Evolutionary conservation across 2,888 invertebrate genomes (phyloP).

Genomic region (Malthinus seriepunctatus): DNA sequence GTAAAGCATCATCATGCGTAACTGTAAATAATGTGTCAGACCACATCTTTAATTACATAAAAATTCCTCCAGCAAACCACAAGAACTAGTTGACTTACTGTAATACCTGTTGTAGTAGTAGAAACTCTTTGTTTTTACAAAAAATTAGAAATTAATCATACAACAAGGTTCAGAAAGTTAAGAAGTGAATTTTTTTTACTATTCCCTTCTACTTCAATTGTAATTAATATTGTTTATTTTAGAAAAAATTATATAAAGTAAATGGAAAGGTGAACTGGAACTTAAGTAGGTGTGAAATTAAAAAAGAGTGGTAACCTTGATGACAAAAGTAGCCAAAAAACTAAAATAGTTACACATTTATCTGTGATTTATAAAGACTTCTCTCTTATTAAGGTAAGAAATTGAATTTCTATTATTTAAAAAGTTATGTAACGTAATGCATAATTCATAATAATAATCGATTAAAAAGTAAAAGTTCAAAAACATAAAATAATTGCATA

Average conservation of each 20-base stretch:
- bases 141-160: too few species aligned
- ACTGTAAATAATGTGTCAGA: neutral
- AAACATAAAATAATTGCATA: neutral
- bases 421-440: neutral
- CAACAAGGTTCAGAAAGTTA: neutral
- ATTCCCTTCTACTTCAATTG: too few species aligned
- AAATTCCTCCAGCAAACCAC: neutral
- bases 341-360: neutral
- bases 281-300: neutral
- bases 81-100: conserved; percentile 11
- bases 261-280: conserved; percentile 1
- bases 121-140: neutral
- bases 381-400: neutral
- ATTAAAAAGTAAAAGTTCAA: too few species aligned
- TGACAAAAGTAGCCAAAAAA: conserved; percentile 1
- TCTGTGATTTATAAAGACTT: conserved; percentile 4
- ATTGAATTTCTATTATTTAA: neutral
- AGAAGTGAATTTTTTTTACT: too few species aligned
- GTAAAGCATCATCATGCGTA: conserved; percentile 3
- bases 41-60: neutral
- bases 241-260: neutral
- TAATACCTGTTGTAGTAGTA: conserved; percentile 12
- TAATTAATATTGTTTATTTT: too few species aligned
- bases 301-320: conserved; percentile 6
- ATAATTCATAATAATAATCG: too few species aligned